A percentile compares a stretch with the other conserved stretches of the same genome.
Conservation (phyloP, 2,888 invertebrate species). For the Athrips mouffetella region DNA sequence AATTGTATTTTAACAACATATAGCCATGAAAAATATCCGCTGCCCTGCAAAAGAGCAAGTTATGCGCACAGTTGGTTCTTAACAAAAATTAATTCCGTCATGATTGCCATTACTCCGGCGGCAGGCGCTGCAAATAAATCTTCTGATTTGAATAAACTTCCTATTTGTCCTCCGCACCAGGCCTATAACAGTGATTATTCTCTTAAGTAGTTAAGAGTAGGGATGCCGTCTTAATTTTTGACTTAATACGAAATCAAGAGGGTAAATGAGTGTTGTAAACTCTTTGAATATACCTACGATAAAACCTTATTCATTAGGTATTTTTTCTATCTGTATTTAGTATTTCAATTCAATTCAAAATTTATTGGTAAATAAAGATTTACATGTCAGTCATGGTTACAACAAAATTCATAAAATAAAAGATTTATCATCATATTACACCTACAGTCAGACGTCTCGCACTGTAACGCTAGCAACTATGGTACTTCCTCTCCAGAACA, state of each 20-base stretch:
- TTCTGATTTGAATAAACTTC: constrained; percentile 61
- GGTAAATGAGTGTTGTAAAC: neutral
- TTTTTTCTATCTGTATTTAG: too few species aligned
- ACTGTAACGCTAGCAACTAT: too few species aligned
- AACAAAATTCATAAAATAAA: too few species aligned
- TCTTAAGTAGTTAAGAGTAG: neutral
- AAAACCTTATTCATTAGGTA: too few species aligned
- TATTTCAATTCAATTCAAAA: too few species aligned
- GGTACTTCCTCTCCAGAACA: too few species aligned
- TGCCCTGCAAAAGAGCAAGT: neutral
- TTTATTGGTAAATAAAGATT: too few species aligned
- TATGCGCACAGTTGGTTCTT: neutral
- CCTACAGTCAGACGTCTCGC: too few species aligned
- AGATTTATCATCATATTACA: too few species aligned
- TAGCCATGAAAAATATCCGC: too few species aligned
- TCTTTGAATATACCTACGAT: too few species aligned
- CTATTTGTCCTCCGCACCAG: constrained; percentile 48
- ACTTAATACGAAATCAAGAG: neutral
- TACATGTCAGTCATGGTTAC: too few species aligned
- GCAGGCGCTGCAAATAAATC: constrained; percentile 56
- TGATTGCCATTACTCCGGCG: constrained; percentile 26
- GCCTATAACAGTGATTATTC: constrained; percentile 40
- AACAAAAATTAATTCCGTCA: constrained; percentile 46
- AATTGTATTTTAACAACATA: neutral
- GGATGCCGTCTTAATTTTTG: neutral